Conservation (phyloP, 2,888 invertebrate species). For the Aelia acuminata region DNA sequence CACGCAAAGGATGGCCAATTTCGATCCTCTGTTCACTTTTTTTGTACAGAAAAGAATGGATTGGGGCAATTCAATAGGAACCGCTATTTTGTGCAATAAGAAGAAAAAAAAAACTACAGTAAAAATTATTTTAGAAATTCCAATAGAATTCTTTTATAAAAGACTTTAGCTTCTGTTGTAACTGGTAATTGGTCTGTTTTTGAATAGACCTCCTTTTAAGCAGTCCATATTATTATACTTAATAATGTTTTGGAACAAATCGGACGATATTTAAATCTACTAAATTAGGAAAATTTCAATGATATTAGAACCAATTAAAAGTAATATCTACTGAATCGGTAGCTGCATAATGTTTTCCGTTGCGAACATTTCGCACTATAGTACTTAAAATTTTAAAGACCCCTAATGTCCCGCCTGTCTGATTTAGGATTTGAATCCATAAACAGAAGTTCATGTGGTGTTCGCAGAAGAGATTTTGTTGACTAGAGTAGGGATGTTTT, state of each 20-base stretch:
- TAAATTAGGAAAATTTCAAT: not conserved
- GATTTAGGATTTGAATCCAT: no score
- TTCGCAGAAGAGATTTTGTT: no score
- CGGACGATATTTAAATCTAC: no score
- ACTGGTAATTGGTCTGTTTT: not conserved
- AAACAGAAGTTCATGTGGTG: no score
- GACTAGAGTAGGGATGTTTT: no score
- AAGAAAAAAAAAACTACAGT: not conserved
- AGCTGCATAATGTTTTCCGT: no score
- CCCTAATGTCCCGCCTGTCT: no score
- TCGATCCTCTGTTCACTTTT: not conserved
- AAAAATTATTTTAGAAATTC: not conserved
- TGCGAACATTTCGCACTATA: no score
- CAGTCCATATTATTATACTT: not conserved
- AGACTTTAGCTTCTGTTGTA: not conserved
- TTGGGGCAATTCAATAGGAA: not conserved
- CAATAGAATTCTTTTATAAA: not conserved
- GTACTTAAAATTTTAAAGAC: no score
- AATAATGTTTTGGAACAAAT: not conserved
- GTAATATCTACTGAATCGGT: not conserved
- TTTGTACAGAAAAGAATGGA: not conserved
- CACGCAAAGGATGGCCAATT: slow-evolving; percentile 20
- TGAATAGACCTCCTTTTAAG: not conserved
- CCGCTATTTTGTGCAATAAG: not conserved
- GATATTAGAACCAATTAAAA: not conserved